These are phyloP conservation scores for Lepidocyrtoides sp. DNA, from an alignment of 2,888 invertebrate genomes.

Conservation along the genomic window DNA sequence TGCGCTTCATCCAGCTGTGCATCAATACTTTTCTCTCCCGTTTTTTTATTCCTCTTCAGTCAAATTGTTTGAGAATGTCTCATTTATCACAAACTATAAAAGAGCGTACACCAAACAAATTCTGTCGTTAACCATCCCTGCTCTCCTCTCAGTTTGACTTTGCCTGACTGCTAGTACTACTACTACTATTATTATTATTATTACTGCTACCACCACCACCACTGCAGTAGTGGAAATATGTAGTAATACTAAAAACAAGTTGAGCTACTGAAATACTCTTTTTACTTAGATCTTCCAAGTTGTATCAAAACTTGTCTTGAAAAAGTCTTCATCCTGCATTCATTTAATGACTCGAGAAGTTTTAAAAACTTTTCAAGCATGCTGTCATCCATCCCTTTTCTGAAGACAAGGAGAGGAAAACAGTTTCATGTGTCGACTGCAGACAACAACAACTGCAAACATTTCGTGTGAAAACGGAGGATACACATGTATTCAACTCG, in stretches of 20 bases:
- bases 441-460: neutral
- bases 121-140: constrained; percentile 5
- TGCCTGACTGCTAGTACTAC: neutral
- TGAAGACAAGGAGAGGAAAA: neutral
- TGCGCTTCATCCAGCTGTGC: constrained; percentile 21
- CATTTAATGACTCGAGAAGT: constrained; percentile 42
- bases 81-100: constrained; percentile 39
- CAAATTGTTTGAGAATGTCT: constrained; percentile 15
- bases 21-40: constrained; percentile 24
- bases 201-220: neutral
- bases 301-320: constrained; percentile 41
- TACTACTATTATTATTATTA: no score
- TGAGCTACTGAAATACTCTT: neutral
- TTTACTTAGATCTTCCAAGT: constrained; percentile 14
- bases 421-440: neutral
- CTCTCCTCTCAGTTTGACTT: neutral
- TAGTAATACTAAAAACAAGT: neutral
- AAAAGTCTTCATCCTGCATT: constrained; percentile 34
- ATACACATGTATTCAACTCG: neutral
- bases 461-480: neutral
- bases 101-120: neutral
- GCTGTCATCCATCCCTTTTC: neutral
- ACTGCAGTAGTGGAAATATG: neutral
- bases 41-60: constrained; percentile 23
- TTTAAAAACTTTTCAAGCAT: neutral